Evolutionary conservation across 2,888 invertebrate species (phyloP).

Genomic region (Chrysotoxum bicinctum): DNA sequence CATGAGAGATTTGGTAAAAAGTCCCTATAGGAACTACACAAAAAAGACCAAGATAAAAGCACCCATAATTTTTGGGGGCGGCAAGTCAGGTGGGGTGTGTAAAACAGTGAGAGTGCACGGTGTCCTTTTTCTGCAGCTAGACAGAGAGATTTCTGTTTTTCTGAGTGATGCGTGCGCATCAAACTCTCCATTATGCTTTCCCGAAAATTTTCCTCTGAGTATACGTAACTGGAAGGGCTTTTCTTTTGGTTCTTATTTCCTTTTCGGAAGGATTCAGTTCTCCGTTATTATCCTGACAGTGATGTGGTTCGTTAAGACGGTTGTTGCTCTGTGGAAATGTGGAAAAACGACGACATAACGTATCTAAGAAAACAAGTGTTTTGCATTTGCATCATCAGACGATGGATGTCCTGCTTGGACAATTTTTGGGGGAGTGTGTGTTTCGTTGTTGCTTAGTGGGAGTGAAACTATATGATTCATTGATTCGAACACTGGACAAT

Average conservation of each 20-base stretch:
- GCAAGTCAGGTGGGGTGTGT: conserved; percentile 19
- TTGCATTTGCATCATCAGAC: conserved; percentile 48
- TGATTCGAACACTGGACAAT: conserved; percentile 65
- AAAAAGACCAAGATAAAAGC: conserved; percentile 46
- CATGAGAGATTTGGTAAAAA: conserved; percentile 60
- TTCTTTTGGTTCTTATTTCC: conserved; percentile 72
- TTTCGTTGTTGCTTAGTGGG: conserved; percentile 40
- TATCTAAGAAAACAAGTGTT: conserved; percentile 57
- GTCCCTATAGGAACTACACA: conserved; percentile 52
- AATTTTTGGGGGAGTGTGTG: conserved; percentile 54
- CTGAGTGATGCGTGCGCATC: conserved; percentile 56
- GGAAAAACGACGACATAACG: conserved; percentile 33
- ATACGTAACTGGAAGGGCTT: conserved; percentile 51
- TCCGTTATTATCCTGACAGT: conserved; percentile 72
- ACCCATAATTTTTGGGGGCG: conserved; percentile 25
- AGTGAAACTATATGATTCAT: conserved; percentile 69
- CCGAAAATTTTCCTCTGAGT: conserved; percentile 48
- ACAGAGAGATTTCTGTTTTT: conserved; percentile 46
- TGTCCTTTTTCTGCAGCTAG: conserved; percentile 35
- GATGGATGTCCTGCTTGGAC: conserved; percentile 55
- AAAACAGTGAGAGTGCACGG: conserved; percentile 21
- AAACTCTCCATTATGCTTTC: conserved; percentile 44
- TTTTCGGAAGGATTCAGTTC: conserved; percentile 68
- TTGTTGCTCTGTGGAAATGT: conserved; percentile 61
- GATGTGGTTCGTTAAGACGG: conserved; percentile 68